These are phyloP conservation scores for Piezodorus guildinii DNA, from an alignment of 1,140 invertebrate species.

Conservation along the genomic window DNA sequence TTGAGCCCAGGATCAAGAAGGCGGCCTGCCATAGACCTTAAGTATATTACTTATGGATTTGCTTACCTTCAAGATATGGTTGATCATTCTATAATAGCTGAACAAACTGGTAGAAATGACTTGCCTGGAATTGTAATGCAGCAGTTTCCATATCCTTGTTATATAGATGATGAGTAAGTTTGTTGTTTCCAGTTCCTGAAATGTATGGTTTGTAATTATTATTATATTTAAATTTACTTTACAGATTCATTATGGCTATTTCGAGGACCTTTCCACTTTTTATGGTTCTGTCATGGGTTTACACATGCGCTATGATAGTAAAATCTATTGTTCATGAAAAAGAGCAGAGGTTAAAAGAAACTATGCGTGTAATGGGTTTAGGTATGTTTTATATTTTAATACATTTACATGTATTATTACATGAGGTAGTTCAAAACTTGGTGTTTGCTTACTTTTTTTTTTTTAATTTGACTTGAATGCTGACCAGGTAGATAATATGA, in stretches of 20 bases:
- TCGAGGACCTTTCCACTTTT: slow-evolving; percentile 46
- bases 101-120: slow-evolving; percentile 34
- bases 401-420: too few relatives aligned
- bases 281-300: slow-evolving; percentile 49
- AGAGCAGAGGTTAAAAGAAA: slow-evolving; percentile 47
- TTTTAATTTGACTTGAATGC: too few relatives aligned
- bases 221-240: neutral
- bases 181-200: too few relatives aligned
- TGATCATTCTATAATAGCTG: slow-evolving; percentile 42
- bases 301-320: slow-evolving; percentile 49
- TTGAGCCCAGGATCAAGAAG: slow-evolving; percentile 36
- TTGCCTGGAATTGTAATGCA: slow-evolving; percentile 35
- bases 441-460: too few relatives aligned
- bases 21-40: slow-evolving; percentile 38
- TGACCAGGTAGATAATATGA: too few relatives aligned
- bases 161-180: slow-evolving; percentile 43
- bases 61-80: slow-evolving; percentile 48
- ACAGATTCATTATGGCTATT: slow-evolving; percentile 44
- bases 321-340: slow-evolving; percentile 59
- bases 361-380: slow-evolving; percentile 52
- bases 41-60: slow-evolving; percentile 47
- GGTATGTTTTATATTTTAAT: slow-evolving; percentile 14
- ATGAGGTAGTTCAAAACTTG: too few relatives aligned
- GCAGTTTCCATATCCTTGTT: slow-evolving; percentile 51
- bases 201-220: neutral